Base-by-base conservation (phyloP, 2,888 invertebrate species). In the Rhorus exstirpatorius region DNA sequence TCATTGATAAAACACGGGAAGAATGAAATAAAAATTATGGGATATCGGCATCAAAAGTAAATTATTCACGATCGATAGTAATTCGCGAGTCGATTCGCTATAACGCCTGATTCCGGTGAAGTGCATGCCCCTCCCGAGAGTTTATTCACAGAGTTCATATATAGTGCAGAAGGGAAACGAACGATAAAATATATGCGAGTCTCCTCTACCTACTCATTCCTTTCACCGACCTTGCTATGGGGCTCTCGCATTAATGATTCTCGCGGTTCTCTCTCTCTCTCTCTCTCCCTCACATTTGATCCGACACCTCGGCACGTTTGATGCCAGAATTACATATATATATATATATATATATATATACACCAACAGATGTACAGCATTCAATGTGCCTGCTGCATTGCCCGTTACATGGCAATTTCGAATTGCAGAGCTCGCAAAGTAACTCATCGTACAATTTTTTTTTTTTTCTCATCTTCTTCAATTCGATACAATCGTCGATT, bases 221-320 rank as follows among this genome's bases (percentile, higher is more conserved):
- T 90, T 90, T 90, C 90, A 89, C 89, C 86, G 88, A 88, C 89
- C 89, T 90, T 88, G 88, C 86, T 82, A 6, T 6, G 86, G 86
- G 86, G 86, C 87, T 88, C 84, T 83, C 49, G 87, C 86, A 86
- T 87, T 89, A 89, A 90, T 88, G 87, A 89, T 89, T 85, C 84
- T 84, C 83, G 74, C 83, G 75, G 85, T 24, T 44, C 35, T 31
- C 55, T 63, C 49, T 71, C 58, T 63, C 44, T 63, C 41, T 31
- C 70, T 26, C 17, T 58, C 58, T 49, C 38, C 7, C 70, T 17
- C 26, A 17, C 38, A 24, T 51, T 77, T 8, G 76, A 72, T 75
- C 51, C 83, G 53, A 77, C 83, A 84, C 78, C 81, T 78, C 75
- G 71, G 60, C 60, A 35, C 76, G 72, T 80, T 83, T 77, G 72